Conservation (phyloP, 1,140 invertebrate genomes). For the Leptonema lineaticorne region DNA sequence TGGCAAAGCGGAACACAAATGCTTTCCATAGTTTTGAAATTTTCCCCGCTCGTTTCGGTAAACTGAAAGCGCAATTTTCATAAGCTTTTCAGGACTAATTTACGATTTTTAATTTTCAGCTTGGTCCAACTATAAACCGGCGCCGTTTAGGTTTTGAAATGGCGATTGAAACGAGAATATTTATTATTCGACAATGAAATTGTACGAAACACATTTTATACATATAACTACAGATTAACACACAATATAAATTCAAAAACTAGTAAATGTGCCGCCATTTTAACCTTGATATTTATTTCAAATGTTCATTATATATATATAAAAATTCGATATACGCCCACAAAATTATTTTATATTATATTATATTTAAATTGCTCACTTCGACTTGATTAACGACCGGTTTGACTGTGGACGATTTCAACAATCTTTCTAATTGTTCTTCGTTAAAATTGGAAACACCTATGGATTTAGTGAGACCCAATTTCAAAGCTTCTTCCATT, state of each 20-base stretch:
- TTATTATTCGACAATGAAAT: not conserved
- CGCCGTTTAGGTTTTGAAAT: too few relatives aligned
- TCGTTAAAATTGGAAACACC: constrained; percentile 88
- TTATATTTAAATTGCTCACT: constrained; percentile 39
- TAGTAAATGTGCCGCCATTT: too few relatives aligned
- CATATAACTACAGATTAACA: too few relatives aligned
- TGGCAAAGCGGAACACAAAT: not conserved
- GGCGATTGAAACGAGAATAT: too few relatives aligned
- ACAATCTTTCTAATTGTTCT: constrained; percentile 69
- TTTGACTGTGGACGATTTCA: constrained; percentile 55
- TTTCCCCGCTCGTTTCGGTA: constrained; percentile 5
- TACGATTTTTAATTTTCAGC: not conserved
- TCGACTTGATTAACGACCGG: constrained; percentile 58
- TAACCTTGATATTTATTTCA: too few relatives aligned
- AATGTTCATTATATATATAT: too few relatives aligned
- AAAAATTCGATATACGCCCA: too few relatives aligned
- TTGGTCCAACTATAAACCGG: too few relatives aligned
- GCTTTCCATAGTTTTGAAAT: too few relatives aligned
- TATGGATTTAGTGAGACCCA: constrained; percentile 73
- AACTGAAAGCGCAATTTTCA: constrained; percentile 22
- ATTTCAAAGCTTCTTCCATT: constrained; percentile 69
- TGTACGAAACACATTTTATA: too few relatives aligned
- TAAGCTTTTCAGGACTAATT: constrained; percentile 16
- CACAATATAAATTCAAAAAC: too few relatives aligned
- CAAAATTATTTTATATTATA: not conserved